Conservation (phyloP, 2,113 vertebrate genomes). For the Bubo scandiacus region DNA sequence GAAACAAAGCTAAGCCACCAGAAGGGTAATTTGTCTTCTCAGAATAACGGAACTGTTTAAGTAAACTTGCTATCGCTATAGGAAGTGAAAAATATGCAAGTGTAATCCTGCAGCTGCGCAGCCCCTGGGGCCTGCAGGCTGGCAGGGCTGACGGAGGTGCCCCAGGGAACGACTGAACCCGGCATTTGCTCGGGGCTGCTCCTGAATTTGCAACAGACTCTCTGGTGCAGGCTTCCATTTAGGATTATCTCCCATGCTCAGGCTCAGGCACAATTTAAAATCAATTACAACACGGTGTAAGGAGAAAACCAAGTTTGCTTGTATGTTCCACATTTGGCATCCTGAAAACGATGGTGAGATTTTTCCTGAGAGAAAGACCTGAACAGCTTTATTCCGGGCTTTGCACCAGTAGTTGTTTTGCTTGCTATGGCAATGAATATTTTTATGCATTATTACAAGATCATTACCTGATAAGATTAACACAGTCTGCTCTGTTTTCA, state of each 20-base stretch:
- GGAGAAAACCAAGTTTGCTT: not conserved
- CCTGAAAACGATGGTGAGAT: not conserved
- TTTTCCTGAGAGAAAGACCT: not conserved
- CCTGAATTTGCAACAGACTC: not conserved
- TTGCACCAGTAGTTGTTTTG: not conserved
- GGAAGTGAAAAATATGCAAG: not conserved
- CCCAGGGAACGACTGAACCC: not conserved
- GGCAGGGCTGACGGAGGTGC: not conserved
- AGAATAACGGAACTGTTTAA: not conserved
- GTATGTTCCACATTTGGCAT: accelerated
- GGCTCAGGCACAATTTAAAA: not conserved
- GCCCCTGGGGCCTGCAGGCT: not conserved
- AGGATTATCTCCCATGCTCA: not conserved
- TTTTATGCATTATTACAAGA: not conserved
- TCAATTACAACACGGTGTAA: not conserved
- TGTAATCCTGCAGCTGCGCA: not conserved
- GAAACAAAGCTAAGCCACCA: not conserved
- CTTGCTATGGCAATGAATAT: not conserved
- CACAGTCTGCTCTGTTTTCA: constrained; percentile 40
- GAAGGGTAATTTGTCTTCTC: not conserved
- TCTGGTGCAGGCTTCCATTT: not conserved
- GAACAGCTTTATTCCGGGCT: not conserved
- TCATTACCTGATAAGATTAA: not conserved
- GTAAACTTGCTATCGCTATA: not conserved
- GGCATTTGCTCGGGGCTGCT: not conserved